A percentile compares a stretch with the other conserved stretches of the same genome.
Evolutionary conservation across 2,797 vertebrate species (phyloP).

Genomic region (Pseudotriccus pelzelni): DNA sequence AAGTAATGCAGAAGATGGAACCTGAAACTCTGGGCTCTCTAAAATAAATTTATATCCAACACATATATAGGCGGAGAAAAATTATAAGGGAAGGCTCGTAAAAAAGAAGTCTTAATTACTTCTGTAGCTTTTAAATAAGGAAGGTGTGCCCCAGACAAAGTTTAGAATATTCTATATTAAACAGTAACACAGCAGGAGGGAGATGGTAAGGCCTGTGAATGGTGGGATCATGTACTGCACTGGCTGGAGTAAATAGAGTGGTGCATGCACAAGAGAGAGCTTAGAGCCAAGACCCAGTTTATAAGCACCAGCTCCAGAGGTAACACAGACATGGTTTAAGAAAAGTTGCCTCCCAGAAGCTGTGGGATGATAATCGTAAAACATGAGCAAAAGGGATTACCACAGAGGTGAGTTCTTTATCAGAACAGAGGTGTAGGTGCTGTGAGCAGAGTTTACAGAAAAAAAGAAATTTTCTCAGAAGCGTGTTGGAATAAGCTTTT

Average conservation of each 20-base stretch:
- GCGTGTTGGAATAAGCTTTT: not conserved
- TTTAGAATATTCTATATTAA: not conserved
- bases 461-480: not conserved
- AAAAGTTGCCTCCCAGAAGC: not conserved
- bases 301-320: not conserved
- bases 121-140: not conserved
- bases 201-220: not conserved
- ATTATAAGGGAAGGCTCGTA: not conserved
- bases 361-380: not conserved
- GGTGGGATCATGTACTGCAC: not conserved
- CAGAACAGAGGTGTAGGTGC: not conserved
- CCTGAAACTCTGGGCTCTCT: not conserved
- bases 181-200: not conserved
- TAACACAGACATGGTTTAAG: not conserved
- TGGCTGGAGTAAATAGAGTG: not conserved
- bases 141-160: accelerated
- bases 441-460: not conserved
- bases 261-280: accelerated
- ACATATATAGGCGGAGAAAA: not conserved
- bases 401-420: not conserved
- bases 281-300: not conserved
- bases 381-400: not conserved
- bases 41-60: not conserved
- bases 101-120: not conserved
- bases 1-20: not conserved